phyloP scores from a whole-genome alignment of 2,797 vertebrate genomes.

The Chloroceryle inda region DNA sequence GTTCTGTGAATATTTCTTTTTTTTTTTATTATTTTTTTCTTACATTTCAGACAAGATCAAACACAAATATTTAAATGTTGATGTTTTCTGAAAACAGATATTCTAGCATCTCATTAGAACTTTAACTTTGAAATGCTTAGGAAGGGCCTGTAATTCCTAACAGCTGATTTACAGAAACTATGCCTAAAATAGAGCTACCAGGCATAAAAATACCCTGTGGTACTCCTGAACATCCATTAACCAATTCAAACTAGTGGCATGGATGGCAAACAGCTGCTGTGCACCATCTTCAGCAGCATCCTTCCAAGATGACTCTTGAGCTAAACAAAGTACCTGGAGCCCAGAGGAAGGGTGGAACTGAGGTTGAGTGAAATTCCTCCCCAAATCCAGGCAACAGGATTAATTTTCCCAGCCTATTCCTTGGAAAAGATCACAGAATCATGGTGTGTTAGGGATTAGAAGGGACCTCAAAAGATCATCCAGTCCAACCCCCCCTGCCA shows the following conservation, averaged over 20 bases:
- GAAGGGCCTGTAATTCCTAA: not conserved
- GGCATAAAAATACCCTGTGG: not conserved
- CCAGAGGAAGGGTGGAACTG: not conserved
- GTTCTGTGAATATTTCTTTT: constrained; percentile 62
- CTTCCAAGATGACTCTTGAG: not conserved
- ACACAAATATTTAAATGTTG: constrained; percentile 55
- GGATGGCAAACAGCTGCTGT: constrained; percentile 7
- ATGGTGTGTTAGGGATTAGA: too few relatives aligned
- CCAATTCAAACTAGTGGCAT: not conserved
- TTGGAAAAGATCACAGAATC: not conserved
- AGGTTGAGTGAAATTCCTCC: not conserved
- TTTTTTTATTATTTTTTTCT: not conserved
- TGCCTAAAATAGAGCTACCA: not conserved
- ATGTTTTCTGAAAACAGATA: constrained; percentile 1
- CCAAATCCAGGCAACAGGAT: not conserved
- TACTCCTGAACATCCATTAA: not conserved
- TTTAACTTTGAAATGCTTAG: constrained; percentile 27
- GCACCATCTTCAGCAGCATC: not conserved
- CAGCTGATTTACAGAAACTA: not conserved
- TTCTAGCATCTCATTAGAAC: constrained; percentile 14
- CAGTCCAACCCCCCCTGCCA: too few relatives aligned
- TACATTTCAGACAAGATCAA: constrained; percentile 64
- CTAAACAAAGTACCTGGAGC: not conserved
- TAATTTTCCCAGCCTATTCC: not conserved
- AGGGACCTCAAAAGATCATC: too few relatives aligned